phyloP scores from a whole-genome alignment of 2,113 vertebrate species.

The Psophia crepitans region DNA sequence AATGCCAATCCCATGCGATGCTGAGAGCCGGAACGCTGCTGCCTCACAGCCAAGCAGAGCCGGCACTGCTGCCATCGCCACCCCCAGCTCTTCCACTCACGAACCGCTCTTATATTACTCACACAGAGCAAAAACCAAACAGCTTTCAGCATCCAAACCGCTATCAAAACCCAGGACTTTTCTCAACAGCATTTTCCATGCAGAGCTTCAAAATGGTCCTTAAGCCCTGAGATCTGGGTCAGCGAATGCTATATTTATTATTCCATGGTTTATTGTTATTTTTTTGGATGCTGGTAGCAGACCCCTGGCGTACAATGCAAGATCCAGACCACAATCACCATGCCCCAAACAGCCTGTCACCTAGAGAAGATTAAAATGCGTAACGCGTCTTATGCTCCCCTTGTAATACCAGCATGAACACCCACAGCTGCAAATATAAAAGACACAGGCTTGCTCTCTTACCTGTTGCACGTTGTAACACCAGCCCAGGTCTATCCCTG shows the following conservation, averaged over 20 bases:
- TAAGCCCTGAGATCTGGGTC: neutral
- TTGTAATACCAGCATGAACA: neutral
- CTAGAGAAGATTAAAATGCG: neutral
- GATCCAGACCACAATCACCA: neutral
- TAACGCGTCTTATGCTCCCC: neutral
- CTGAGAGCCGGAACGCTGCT: neutral
- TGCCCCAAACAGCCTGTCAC: neutral
- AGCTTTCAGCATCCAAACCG: neutral
- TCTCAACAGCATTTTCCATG: neutral
- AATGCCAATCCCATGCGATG: neutral
- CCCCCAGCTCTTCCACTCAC: neutral
- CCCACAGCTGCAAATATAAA: neutral
- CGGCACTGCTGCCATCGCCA: neutral
- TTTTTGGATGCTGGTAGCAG: neutral
- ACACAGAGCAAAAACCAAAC: neutral
- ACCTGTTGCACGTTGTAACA: neutral
- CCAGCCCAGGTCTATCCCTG: neutral
- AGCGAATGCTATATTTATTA: neutral
- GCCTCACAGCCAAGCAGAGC: neutral
- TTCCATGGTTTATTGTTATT: neutral
- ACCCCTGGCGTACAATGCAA: neutral
- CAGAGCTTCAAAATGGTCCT: neutral
- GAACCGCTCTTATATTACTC: neutral
- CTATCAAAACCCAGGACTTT: neutral
- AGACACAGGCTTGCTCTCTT: neutral